These are phyloP conservation scores for Adelosebastes latens DNA, from an alignment of 2,797 vertebrate species.

Conservation along the genomic window DNA sequence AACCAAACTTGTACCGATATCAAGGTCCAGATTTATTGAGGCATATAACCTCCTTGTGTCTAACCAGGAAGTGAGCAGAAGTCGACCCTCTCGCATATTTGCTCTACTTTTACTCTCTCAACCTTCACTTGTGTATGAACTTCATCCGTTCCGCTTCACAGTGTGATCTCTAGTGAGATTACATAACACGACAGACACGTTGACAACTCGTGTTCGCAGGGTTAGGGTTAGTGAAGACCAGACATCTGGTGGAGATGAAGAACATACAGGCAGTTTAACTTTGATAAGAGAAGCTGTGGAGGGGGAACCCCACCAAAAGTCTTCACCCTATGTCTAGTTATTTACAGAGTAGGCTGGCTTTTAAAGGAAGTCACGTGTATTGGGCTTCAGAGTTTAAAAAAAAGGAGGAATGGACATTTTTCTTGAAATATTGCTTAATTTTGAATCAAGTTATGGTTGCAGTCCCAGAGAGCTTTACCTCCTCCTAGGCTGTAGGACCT, in stretches of 20 bases:
- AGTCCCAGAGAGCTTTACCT: too few species aligned
- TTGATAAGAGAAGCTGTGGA: neutral
- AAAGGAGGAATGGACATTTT: neutral
- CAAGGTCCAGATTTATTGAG: neutral
- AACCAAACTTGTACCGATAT: neutral
- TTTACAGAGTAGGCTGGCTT: neutral
- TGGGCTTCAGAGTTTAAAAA: neutral
- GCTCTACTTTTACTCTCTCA: neutral
- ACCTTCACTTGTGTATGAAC: neutral
- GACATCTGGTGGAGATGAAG: neutral
- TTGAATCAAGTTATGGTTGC: neutral
- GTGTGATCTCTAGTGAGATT: neutral
- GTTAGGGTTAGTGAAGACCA: neutral
- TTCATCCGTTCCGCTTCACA: neutral
- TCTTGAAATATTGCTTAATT: too few species aligned
- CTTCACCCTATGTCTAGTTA: too few species aligned
- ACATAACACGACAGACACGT: neutral
- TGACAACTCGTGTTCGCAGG: neutral
- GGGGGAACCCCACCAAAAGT: neutral
- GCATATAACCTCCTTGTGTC: neutral
- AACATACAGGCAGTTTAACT: neutral
- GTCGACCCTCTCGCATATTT: neutral
- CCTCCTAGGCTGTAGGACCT: too few species aligned
- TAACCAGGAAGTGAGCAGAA: conserved; percentile 25
- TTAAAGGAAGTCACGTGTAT: neutral